phyloP scores from a whole-genome alignment of 1,140 invertebrate genomes.

The Camponotus pennsylvanicus region DNA sequence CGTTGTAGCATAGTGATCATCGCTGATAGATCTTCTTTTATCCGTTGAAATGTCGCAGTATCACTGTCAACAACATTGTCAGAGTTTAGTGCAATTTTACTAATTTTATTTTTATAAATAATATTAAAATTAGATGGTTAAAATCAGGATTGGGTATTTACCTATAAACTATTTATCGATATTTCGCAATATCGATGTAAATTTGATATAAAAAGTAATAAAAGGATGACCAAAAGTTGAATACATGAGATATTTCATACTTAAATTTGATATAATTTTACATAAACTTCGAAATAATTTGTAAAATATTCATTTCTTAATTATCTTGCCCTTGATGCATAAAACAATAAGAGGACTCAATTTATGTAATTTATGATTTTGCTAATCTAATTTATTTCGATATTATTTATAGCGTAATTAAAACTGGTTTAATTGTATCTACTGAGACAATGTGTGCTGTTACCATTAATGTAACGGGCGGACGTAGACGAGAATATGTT shows the following conservation, averaged over 20 bases:
- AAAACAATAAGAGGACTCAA: too few relatives aligned
- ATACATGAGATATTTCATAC: too few relatives aligned
- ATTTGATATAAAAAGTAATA: too few relatives aligned
- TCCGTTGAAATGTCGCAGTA: conserved; percentile 21
- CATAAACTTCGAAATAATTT: too few relatives aligned
- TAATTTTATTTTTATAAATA: neutral
- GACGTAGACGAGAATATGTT: conserved; percentile 1
- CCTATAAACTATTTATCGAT: too few relatives aligned
- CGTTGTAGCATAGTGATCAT: conserved; percentile 35
- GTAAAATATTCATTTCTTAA: too few relatives aligned
- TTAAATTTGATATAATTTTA: too few relatives aligned
- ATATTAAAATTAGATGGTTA: neutral
- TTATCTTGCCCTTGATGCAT: too few relatives aligned
- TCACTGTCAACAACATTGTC: neutral
- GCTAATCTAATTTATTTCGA: neutral
- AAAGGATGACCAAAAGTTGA: too few relatives aligned
- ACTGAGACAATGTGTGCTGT: neutral
- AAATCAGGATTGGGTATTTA: too few relatives aligned
- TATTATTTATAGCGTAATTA: neutral
- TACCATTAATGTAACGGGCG: neutral
- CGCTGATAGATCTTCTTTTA: conserved; percentile 46
- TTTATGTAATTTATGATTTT: neutral
- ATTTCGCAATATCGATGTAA: too few relatives aligned
- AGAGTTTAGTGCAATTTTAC: neutral
- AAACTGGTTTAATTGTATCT: neutral